A percentile compares a stretch with the other conserved stretches of the same genome.
Evolutionary conservation across 1,140 invertebrate species (phyloP).

Genomic region (Drosophila takahashii): DNA sequence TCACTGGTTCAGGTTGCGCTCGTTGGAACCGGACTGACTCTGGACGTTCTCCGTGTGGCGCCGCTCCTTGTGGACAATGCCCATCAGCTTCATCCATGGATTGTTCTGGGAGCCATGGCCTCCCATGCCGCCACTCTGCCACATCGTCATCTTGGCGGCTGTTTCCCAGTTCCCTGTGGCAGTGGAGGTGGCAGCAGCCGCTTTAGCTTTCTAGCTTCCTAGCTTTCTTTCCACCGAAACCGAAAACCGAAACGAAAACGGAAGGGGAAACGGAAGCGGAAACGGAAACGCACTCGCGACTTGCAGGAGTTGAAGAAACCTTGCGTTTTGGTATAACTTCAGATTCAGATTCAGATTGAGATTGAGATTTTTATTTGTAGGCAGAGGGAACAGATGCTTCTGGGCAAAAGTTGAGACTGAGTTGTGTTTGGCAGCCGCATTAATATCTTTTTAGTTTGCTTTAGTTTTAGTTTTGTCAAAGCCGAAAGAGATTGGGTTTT

Average conservation of each 20-base stretch:
- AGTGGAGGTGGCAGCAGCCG: slow-evolving; percentile 27
- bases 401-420: slow-evolving; percentile 9
- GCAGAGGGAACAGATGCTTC: slow-evolving; percentile 14
- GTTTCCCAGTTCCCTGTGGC: slow-evolving; percentile 26
- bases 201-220: neutral
- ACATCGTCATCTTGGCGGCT: slow-evolving; percentile 88
- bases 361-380: neutral
- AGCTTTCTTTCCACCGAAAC: slow-evolving; percentile 10
- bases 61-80: slow-evolving; percentile 91
- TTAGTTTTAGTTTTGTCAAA: slow-evolving; percentile 11
- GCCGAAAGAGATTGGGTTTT: slow-evolving; percentile 11
- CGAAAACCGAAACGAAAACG: neutral
- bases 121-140: slow-evolving; percentile 88
- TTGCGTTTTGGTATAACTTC: slow-evolving; percentile 6
- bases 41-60: slow-evolving; percentile 87
- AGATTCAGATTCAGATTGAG: neutral
- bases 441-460: slow-evolving; percentile 1
- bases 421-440: slow-evolving; percentile 23
- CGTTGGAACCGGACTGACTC: slow-evolving; percentile 86
- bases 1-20: slow-evolving; percentile 89
- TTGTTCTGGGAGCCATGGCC: slow-evolving; percentile 92
- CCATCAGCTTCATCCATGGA: slow-evolving; percentile 93
- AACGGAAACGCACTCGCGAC: slow-evolving; percentile 29
- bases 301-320: slow-evolving; percentile 18
- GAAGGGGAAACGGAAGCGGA: slow-evolving; percentile 1